Evolutionary conservation across 2,113 vertebrate genomes (phyloP).

Genomic region (Brachypteracias leptosomus): DNA sequence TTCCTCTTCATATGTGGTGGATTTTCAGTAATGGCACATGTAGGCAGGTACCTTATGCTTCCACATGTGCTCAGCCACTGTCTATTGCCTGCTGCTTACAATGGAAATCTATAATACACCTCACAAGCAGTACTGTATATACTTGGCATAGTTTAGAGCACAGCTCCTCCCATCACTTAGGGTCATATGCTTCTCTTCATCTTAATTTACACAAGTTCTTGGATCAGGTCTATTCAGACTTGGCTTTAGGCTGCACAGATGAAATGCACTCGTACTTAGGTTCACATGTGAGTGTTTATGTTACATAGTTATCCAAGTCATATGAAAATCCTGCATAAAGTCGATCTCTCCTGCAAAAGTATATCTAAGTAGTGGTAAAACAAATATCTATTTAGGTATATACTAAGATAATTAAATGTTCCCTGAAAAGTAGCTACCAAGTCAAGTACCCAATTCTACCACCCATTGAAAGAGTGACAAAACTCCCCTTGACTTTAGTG

Average conservation of each 20-base stretch:
- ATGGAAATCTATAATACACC: neutral
- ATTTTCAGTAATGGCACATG: neutral
- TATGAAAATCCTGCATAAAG: neutral
- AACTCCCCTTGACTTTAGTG: neutral
- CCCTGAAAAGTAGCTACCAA: neutral
- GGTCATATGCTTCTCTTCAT: neutral
- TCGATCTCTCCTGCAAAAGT: neutral
- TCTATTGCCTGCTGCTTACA: neutral
- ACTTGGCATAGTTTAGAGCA: neutral
- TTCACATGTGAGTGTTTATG: neutral
- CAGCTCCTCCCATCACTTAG: neutral
- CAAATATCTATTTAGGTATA: neutral
- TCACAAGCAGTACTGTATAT: neutral
- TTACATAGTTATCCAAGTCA: neutral
- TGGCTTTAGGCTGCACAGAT: neutral
- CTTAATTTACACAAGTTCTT: neutral
- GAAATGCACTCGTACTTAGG: neutral
- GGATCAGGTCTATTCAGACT: neutral
- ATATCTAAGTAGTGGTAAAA: neutral
- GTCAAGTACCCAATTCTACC: neutral
- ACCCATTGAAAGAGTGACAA: neutral
- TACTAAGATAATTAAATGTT: neutral
- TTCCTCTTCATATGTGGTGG: neutral
- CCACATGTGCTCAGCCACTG: neutral
- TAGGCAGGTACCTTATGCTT: neutral